Percentiles rank a stretch among this genome's conserved stretches.
Conservation (phyloP, 1,140 invertebrate genomes). For the Harpegnathos saltator region DNA sequence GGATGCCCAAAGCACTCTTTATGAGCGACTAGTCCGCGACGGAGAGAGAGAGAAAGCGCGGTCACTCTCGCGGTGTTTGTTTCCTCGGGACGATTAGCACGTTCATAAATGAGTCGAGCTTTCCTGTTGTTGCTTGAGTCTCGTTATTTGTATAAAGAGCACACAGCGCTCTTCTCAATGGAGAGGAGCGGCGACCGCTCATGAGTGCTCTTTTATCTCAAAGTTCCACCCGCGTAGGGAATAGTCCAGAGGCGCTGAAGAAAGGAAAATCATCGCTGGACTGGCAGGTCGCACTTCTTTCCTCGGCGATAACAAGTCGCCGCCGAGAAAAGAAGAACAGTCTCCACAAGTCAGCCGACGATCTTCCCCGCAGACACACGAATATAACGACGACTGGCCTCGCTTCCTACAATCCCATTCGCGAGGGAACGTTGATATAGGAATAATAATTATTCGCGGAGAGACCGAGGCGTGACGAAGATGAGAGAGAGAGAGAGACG, state of each 20-base stretch:
- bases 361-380: too few relatives aligned
- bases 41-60: neutral
- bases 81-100: constrained; percentile 46
- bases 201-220: neutral
- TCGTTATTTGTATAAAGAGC: constrained; percentile 31
- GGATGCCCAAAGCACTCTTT: constrained; percentile 12
- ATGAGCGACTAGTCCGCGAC: constrained; percentile 44
- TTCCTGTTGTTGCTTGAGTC: constrained; percentile 45
- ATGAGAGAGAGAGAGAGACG: too few relatives aligned
- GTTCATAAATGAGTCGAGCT: constrained; percentile 49
- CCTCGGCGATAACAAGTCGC: too few relatives aligned
- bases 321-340: too few relatives aligned
- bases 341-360: too few relatives aligned
- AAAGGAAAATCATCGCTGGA: too few relatives aligned
- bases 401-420: too few relatives aligned
- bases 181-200: neutral
- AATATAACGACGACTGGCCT: too few relatives aligned
- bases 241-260: too few relatives aligned
- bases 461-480: too few relatives aligned
- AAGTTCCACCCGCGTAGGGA: neutral
- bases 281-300: too few relatives aligned
- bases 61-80: constrained; percentile 47
- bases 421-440: neutral
- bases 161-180: constrained; percentile 19
- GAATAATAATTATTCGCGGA: too few relatives aligned